Conservation (phyloP, 1,140 invertebrate species). For the Halesus radiatus region DNA sequence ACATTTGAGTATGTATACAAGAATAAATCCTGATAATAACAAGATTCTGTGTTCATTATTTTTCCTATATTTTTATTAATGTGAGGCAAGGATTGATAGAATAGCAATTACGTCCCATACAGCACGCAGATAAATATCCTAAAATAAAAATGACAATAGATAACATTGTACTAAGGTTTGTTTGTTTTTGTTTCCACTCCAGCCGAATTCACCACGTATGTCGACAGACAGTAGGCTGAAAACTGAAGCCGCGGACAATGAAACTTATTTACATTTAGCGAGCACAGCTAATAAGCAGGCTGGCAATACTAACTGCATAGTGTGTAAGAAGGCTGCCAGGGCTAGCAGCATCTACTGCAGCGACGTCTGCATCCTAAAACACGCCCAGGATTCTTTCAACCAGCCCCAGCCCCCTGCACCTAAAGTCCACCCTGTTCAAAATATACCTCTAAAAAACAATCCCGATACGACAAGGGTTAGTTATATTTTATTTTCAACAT, state of each 20-base stretch:
- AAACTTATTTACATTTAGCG: slow-evolving; percentile 39
- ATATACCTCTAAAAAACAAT: slow-evolving; percentile 4
- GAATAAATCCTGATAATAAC: no score
- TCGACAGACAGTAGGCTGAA: slow-evolving; percentile 48
- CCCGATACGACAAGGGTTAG: slow-evolving; percentile 19
- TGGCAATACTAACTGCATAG: slow-evolving; percentile 73
- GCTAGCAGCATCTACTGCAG: slow-evolving; percentile 88
- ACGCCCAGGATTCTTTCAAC: slow-evolving; percentile 82
- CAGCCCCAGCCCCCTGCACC: slow-evolving; percentile 60
- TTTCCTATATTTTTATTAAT: no score
- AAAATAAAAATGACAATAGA: slow-evolving; percentile 20
- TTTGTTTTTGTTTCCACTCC: slow-evolving; percentile 30
- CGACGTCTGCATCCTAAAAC: slow-evolving; percentile 86
- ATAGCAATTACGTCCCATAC: not conserved
- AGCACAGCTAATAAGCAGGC: slow-evolving; percentile 37
- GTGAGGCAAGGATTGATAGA: no score
- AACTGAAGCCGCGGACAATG: slow-evolving; percentile 28
- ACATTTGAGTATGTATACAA: no score
- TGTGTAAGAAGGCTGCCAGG: slow-evolving; percentile 80
- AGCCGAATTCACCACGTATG: slow-evolving; percentile 42
- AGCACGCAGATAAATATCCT: not conserved
- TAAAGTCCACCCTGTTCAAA: slow-evolving; percentile 55
- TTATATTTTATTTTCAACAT: not conserved
- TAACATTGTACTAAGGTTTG: not conserved
- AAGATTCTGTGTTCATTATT: no score